Percentiles rank a stretch among this genome's conserved stretches.
phyloP scores from a whole-genome alignment of 1,140 invertebrate species.

The Cherax quadricarinatus region DNA sequence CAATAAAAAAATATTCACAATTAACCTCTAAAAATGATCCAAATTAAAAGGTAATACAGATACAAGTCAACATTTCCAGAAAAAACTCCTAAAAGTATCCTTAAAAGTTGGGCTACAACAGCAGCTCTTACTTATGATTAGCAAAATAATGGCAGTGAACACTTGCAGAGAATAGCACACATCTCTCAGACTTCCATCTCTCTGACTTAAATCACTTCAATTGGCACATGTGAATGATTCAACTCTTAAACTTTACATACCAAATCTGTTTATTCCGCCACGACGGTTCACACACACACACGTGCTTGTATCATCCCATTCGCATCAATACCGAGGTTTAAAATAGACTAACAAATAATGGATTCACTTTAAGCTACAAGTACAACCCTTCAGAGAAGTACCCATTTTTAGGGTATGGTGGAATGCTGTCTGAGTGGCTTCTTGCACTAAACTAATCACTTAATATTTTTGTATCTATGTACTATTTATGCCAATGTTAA shows the following conservation, averaged over 20 bases:
- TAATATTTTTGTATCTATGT: too few relatives aligned
- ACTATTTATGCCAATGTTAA: neutral
- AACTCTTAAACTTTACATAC: neutral
- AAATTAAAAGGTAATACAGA: too few relatives aligned
- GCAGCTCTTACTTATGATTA: constrained; percentile 20
- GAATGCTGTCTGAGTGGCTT: neutral
- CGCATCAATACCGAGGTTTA: neutral
- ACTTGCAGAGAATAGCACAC: constrained; percentile 42
- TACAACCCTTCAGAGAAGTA: constrained; percentile 4
- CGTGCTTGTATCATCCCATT: neutral
- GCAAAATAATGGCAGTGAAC: constrained; percentile 53
- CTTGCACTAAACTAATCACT: neutral
- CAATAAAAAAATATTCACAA: neutral
- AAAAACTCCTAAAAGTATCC: constrained; percentile 1
- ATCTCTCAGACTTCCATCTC: constrained; percentile 12
- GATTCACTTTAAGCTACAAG: neutral
- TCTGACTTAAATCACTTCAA: neutral
- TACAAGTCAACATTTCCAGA: constrained; percentile 1
- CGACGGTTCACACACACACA: neutral
- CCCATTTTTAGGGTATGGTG: neutral
- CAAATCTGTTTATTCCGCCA: neutral
- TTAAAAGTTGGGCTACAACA: neutral
- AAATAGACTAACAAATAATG: neutral
- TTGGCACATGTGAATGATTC: constrained; percentile 23
- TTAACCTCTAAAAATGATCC: too few relatives aligned